A percentile compares a stretch with the other conserved stretches of the same genome.
phyloP scores from a whole-genome alignment of 2,113 vertebrate genomes.

The Okapia johnstoni region DNA sequence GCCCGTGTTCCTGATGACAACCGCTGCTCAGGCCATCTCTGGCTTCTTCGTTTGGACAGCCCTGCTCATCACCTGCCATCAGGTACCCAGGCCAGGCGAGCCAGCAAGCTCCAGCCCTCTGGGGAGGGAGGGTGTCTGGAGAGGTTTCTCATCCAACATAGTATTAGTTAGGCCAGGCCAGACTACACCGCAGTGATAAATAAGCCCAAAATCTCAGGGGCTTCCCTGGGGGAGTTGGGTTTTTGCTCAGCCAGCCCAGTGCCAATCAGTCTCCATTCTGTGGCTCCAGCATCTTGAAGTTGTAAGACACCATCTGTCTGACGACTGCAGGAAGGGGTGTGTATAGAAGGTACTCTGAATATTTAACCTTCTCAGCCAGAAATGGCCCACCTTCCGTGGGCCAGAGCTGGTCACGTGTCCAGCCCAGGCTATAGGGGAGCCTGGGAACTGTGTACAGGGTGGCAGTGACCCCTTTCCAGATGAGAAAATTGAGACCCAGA shows the following conservation, averaged over 20 bases:
- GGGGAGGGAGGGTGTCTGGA: neutral
- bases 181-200: neutral
- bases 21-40: conserved; percentile 92
- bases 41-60: conserved; percentile 98
- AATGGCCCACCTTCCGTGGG: neutral
- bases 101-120: neutral
- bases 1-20: conserved; percentile 95
- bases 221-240: accelerated
- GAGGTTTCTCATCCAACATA: neutral
- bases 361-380: neutral
- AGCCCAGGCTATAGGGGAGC: neutral
- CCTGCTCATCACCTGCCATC: conserved; percentile 95
- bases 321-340: accelerated
- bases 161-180: neutral
- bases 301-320: accelerated
- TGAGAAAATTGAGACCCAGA: neutral
- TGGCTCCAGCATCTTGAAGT: neutral
- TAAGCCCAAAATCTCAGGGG: neutral
- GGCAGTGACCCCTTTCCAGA: neutral
- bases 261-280: too few species aligned
- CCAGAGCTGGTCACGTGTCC: neutral
- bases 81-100: conserved; percentile 79
- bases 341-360: neutral
- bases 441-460: neutral
- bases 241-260: too few species aligned